phyloP scores from a whole-genome alignment of 2,113 vertebrate genomes.

The Apteryx mantelli region DNA sequence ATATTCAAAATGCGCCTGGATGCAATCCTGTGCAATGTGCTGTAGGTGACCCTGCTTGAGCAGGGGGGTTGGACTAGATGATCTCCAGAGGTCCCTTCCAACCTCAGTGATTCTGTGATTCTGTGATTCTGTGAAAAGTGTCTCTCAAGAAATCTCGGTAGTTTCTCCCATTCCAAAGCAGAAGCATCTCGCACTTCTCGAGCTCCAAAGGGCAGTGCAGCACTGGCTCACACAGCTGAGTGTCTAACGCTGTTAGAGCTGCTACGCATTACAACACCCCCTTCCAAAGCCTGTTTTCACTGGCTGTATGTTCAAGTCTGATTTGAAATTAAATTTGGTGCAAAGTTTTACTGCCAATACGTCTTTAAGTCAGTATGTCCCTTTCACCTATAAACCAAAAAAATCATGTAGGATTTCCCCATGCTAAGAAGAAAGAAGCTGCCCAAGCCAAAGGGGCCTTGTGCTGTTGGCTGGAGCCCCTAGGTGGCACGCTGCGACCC shows the following conservation, averaged over 20 bases:
- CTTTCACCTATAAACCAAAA: neutral
- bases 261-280: neutral
- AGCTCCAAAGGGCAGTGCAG: neutral
- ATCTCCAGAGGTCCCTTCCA: no score
- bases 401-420: neutral
- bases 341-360: neutral
- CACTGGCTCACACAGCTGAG: neutral
- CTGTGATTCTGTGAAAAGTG: no score
- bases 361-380: neutral
- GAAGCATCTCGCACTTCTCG: neutral
- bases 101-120: no score
- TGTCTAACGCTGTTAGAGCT: neutral
- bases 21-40: no score
- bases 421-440: neutral
- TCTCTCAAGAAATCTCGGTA: neutral
- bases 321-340: neutral
- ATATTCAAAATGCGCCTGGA: no score
- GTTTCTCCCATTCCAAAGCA: neutral
- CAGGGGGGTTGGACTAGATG: no score
- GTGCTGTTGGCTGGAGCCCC: neutral
- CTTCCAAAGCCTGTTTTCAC: neutral
- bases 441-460: neutral
- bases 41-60: no score
- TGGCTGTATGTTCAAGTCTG: neutral
- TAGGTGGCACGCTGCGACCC: slow-evolving; percentile 41